Conservation (phyloP, 2,797 vertebrate genomes). For the Gymnodraco acuticeps region DNA sequence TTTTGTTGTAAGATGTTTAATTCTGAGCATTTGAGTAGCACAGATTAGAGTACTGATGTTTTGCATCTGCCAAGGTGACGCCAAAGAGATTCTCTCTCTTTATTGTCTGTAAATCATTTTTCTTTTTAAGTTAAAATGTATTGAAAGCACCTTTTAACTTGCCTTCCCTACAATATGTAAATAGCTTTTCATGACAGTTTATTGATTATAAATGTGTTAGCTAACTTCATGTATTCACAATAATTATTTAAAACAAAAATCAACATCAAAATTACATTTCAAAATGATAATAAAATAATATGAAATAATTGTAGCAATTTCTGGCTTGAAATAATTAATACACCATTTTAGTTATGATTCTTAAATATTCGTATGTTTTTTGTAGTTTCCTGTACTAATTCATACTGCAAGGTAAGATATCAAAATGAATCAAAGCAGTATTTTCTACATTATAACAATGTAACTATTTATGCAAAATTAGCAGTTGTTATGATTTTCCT, state of each 20-base stretch:
- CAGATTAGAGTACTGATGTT: neutral
- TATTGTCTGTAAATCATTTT: neutral
- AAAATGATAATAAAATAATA: neutral
- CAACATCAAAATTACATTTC: neutral
- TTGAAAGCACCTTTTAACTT: neutral
- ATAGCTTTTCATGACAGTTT: neutral
- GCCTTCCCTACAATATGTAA: neutral
- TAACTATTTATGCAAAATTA: neutral
- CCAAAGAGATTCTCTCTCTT: neutral
- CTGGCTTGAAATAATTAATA: neutral
- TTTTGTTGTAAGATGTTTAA: neutral
- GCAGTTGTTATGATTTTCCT: neutral
- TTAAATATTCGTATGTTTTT: neutral
- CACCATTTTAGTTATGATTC: neutral
- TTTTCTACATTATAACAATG: neutral
- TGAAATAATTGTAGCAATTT: neutral
- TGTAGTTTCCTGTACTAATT: neutral
- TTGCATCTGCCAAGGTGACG: neutral
- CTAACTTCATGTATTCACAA: neutral
- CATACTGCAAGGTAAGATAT: neutral
- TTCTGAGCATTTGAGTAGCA: neutral
- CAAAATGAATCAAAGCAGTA: neutral
- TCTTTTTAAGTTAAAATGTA: neutral
- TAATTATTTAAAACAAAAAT: neutral
- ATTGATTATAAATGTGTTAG: neutral